Conservation (phyloP, 2,888 invertebrate species). For the Athetis lepigone region DNA sequence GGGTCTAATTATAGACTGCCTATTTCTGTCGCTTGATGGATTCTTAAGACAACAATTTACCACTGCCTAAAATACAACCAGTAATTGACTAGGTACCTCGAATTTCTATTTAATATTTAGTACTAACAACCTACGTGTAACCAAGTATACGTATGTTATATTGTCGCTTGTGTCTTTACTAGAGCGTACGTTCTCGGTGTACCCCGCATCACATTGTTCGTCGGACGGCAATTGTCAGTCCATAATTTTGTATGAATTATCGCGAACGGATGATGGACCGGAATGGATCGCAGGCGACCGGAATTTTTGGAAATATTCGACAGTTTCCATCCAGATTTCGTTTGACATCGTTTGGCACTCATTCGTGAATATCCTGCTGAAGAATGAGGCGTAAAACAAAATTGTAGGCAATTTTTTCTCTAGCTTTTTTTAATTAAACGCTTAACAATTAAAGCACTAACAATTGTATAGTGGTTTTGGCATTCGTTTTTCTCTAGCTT, state of each 20-base stretch:
- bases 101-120: conserved; percentile 17
- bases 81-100: too few species aligned
- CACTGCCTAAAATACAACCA: too few species aligned
- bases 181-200: conserved; percentile 55
- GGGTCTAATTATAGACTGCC: too few species aligned
- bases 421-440: too few species aligned
- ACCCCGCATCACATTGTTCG: conserved; percentile 56
- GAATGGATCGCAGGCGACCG: conserved; percentile 33
- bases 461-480: too few species aligned
- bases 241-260: conserved; percentile 65
- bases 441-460: too few species aligned
- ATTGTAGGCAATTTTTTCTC: background rate
- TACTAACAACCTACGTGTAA: conserved; percentile 33
- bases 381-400: background rate
- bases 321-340: conserved; percentile 26
- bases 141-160: conserved; percentile 6
- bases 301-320: conserved; percentile 35
- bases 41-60: too few species aligned
- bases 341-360: background rate
- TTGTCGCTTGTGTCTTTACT: conserved; percentile 25
- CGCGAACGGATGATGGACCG: conserved; percentile 42
- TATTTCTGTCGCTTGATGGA: too few species aligned
- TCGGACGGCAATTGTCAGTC: conserved; percentile 54
- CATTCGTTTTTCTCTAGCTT: too few species aligned
- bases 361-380: conserved; percentile 15